Evolutionary conservation across 2,888 invertebrate species (phyloP).

Genomic region (Noctuana brunneofusca): DNA sequence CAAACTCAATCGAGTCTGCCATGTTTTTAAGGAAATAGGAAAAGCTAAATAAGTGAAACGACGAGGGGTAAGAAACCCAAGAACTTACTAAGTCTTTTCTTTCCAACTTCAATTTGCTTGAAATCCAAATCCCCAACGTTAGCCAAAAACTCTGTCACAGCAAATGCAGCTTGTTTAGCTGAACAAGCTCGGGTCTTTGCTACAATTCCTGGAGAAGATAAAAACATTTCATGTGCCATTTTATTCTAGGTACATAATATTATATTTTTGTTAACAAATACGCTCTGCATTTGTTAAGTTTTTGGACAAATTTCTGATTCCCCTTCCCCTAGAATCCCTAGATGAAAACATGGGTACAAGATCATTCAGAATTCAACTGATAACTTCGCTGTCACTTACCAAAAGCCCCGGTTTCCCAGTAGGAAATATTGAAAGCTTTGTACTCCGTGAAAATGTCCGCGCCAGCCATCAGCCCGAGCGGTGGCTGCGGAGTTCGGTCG

Average conservation of each 20-base stretch:
- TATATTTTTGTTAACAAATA: too few species aligned
- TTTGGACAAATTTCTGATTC: too few species aligned
- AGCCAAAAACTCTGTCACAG: constrained; percentile 55
- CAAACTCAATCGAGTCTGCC: too few species aligned
- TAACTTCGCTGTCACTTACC: too few species aligned
- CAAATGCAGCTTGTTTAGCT: constrained; percentile 48
- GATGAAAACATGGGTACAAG: too few species aligned
- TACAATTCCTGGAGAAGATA: constrained; percentile 52
- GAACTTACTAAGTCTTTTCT: constrained; percentile 61
- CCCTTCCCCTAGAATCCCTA: too few species aligned
- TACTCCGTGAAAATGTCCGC: constrained; percentile 53
- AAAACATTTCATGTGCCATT: too few species aligned
- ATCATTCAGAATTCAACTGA: too few species aligned
- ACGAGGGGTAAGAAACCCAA: not conserved
- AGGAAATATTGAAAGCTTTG: constrained; percentile 66
- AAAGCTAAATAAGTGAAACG: not conserved
- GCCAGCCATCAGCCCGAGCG: constrained; percentile 53
- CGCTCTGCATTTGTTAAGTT: too few species aligned
- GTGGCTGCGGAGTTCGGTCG: constrained; percentile 54
- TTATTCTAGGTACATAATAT: too few species aligned
- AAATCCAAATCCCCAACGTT: constrained; percentile 51
- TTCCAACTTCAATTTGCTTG: constrained; percentile 60
- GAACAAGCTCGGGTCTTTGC: constrained; percentile 53
- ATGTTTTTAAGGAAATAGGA: too few species aligned
- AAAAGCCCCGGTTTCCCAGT: constrained; percentile 62